Conservation (phyloP, 2,888 invertebrate species). For the Cyrtodaria siliqua region DNA sequence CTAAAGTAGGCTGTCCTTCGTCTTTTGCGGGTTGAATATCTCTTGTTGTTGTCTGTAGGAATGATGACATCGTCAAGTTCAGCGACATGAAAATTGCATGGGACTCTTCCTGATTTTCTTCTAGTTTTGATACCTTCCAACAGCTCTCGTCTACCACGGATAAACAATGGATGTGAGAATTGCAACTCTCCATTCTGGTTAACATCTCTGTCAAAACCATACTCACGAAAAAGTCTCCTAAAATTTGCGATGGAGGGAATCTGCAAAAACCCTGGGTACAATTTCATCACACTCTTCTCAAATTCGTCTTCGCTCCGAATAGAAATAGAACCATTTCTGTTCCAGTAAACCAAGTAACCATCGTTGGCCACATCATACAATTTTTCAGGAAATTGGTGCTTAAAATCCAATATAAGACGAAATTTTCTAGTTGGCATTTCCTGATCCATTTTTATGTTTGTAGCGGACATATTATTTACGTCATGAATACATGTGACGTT, state of each 20-base stretch:
- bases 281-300: constrained; percentile 77
- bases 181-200: constrained; percentile 70
- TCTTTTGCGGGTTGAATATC: constrained; percentile 54
- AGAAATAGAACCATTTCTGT: constrained; percentile 70
- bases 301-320: constrained; percentile 72
- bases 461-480: constrained; percentile 22
- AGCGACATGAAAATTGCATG: background rate
- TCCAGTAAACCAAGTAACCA: constrained; percentile 76
- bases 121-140: constrained; percentile 66
- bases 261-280: constrained; percentile 82
- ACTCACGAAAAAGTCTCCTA: constrained; percentile 82
- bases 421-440: constrained; percentile 32
- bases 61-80: constrained; percentile 16
- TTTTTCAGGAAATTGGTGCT: constrained; percentile 78
- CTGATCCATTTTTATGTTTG: constrained; percentile 39
- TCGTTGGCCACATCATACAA: constrained; percentile 77
- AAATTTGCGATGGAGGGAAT: constrained; percentile 81
- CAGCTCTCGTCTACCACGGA: constrained; percentile 65
- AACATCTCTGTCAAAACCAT: constrained; percentile 79
- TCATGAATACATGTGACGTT: constrained; percentile 14
- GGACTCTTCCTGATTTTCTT: constrained; percentile 60
- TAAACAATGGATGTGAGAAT: constrained; percentile 78
- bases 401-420: constrained; percentile 69
- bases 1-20: constrained; percentile 32
- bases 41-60: constrained; percentile 33